phyloP scores from a whole-genome alignment of 2,113 vertebrate species.

The Tylochromis polylepis region DNA sequence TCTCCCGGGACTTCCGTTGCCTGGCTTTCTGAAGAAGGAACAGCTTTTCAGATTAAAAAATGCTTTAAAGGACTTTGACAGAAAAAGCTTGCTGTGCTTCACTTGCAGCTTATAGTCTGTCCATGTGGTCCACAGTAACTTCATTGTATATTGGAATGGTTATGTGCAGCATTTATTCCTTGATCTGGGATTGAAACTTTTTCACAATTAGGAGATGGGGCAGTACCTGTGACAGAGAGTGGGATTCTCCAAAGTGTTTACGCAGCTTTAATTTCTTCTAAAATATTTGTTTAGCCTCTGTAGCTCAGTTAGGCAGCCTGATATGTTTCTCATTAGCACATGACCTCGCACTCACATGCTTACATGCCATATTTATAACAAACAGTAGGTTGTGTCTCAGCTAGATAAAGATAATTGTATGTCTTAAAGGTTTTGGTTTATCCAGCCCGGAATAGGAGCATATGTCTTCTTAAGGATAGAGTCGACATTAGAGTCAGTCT shows the following conservation, averaged over 20 bases:
- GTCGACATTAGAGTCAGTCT: not conserved
- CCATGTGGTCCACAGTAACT: not conserved
- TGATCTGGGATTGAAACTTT: not conserved
- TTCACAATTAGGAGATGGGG: not conserved
- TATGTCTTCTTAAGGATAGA: not conserved
- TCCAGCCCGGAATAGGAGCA: not conserved
- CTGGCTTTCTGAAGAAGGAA: conserved; percentile 39
- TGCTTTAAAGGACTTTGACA: conserved; percentile 34
- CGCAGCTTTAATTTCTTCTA: not conserved
- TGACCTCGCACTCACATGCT: not conserved
- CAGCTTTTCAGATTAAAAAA: conserved; percentile 55
- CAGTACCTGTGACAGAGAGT: not conserved
- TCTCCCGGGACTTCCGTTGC: conserved; percentile 42
- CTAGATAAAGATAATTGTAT: not conserved
- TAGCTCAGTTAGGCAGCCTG: not conserved
- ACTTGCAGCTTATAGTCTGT: not conserved
- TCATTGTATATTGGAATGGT: not conserved
- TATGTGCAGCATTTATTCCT: not conserved
- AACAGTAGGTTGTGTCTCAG: not conserved
- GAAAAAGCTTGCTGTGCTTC: conserved; percentile 8
- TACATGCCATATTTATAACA: not conserved
- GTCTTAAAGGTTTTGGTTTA: not conserved
- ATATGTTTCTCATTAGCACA: not conserved
- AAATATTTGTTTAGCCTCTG: not conserved
- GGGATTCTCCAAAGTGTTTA: not conserved